Evolutionary conservation across 2,888 invertebrate genomes (phyloP).

Genomic region (Acheta domesticus): DNA sequence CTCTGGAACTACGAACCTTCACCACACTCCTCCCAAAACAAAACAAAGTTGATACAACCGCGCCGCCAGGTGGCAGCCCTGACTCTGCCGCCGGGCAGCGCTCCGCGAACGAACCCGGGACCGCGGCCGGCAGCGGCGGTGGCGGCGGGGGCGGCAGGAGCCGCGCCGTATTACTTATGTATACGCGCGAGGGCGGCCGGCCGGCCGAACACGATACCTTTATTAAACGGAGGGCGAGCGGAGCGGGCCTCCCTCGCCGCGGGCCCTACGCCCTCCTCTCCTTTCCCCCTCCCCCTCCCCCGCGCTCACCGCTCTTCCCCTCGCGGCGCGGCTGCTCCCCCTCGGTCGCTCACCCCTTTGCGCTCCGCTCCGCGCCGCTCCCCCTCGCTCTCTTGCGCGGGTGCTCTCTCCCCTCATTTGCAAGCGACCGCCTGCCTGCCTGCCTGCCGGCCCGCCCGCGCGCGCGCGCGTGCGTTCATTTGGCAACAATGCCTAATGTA

Average conservation of each 20-base stretch:
- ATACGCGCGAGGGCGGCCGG: not conserved
- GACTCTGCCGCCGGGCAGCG: too few relatives aligned
- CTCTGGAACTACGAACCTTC: too few relatives aligned
- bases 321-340: not conserved
- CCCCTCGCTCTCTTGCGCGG: not conserved
- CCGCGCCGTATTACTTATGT: not conserved
- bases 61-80: too few relatives aligned
- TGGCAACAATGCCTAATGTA: conserved; percentile 7
- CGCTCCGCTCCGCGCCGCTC: not conserved
- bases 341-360: not conserved
- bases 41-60: too few relatives aligned
- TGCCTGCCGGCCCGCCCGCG: too few relatives aligned
- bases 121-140: too few relatives aligned
- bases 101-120: too few relatives aligned
- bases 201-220: conserved; percentile 6
- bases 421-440: too few relatives aligned
- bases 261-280: not conserved
- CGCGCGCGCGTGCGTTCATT: not conserved
- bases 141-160: too few relatives aligned
- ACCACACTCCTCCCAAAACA: too few relatives aligned
- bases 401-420: too few relatives aligned
- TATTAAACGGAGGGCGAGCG: not conserved
- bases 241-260: not conserved
- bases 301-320: not conserved
- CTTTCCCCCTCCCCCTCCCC: not conserved